These are phyloP conservation scores for Enteromius anoplus DNA, from an alignment of 2,797 vertebrate species.

Conservation along the genomic window DNA sequence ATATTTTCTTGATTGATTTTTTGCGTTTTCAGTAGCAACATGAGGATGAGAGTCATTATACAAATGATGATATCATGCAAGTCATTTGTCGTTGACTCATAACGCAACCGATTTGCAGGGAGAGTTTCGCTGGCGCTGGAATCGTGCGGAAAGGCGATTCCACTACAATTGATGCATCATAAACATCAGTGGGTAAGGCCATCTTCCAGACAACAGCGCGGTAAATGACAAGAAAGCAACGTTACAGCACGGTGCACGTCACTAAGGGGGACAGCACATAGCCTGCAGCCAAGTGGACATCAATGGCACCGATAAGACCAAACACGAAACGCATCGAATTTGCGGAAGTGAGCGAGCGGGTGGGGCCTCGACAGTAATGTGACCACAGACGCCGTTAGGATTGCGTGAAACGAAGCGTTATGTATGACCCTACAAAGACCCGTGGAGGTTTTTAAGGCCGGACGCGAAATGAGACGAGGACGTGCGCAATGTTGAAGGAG, in stretches of 20 bases:
- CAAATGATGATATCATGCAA: constrained; percentile 1
- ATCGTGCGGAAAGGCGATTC: constrained; percentile 9
- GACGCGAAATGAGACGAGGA: constrained; percentile 43
- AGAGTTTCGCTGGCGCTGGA: neutral
- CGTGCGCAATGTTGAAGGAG: constrained; percentile 65
- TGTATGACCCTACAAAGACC: constrained; percentile 71
- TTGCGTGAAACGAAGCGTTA: constrained; percentile 69
- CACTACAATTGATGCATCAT: constrained; percentile 6
- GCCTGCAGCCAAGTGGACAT: constrained; percentile 49
- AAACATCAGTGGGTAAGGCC: constrained; percentile 12
- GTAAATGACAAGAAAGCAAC: constrained; percentile 22
- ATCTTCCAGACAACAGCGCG: constrained; percentile 28
- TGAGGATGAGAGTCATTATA: neutral
- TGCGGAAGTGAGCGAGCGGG: constrained; percentile 73
- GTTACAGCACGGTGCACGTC: constrained; percentile 39
- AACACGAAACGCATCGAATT: constrained; percentile 58
- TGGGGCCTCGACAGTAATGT: constrained; percentile 73
- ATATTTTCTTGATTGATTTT: neutral
- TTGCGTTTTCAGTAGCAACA: neutral
- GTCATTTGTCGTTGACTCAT: neutral
- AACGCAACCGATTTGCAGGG: neutral
- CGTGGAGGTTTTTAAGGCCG: constrained; percentile 42
- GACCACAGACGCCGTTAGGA: constrained; percentile 70
- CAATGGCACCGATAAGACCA: constrained; percentile 49
- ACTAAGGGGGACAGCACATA: constrained; percentile 47